Conservation (phyloP, 2,888 invertebrate genomes). For the Morpho helenor region DNA sequence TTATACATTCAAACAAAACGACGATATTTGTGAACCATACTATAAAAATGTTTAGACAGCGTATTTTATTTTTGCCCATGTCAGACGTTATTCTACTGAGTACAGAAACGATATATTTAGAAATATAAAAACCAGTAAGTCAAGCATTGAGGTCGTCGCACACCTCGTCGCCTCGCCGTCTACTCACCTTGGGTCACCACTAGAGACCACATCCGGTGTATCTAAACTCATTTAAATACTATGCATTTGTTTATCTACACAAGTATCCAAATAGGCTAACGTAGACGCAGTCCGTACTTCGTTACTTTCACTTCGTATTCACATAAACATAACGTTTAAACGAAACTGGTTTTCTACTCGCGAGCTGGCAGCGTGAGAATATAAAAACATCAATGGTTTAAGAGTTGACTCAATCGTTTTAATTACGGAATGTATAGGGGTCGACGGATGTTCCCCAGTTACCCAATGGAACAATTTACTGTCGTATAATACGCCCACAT, state of each 20-base stretch:
- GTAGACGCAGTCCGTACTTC: conserved; percentile 27
- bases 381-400: conserved; percentile 19
- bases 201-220: conserved; percentile 46
- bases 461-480: neutral
- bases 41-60: no score
- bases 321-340: conserved; percentile 35
- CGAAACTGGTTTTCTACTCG: conserved; percentile 32
- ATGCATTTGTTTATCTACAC: conserved; percentile 35
- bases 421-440: conserved; percentile 12
- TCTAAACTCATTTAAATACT: conserved; percentile 42
- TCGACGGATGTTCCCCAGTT: neutral
- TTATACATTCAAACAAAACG: no score
- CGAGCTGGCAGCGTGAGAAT: conserved; percentile 22
- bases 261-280: conserved; percentile 30
- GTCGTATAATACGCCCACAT: conserved; percentile 4
- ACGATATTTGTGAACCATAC: no score
- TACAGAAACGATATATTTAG: conserved; percentile 62
- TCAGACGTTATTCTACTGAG: conserved; percentile 28
- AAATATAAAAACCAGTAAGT: conserved; percentile 54
- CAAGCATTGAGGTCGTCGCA: conserved; percentile 54
- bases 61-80: no score
- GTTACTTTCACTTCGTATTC: conserved; percentile 50
- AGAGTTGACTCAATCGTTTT: conserved; percentile 17
- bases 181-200: conserved; percentile 61
- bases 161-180: conserved; percentile 67